phyloP scores from a whole-genome alignment of 1,140 invertebrate species.

The Drosophila sulfurigaster region DNA sequence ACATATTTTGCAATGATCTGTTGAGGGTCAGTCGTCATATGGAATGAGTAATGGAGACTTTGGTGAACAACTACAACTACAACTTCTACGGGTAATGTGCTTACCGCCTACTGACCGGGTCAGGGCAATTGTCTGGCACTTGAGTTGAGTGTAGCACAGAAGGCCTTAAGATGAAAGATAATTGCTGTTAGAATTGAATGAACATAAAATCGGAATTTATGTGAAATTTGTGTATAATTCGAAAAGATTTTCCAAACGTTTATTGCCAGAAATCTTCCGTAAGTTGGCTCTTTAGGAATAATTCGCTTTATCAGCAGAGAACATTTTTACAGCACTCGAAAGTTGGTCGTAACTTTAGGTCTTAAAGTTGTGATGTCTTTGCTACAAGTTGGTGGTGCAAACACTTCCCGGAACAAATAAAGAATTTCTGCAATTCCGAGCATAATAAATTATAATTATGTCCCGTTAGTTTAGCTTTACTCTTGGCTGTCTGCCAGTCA shows the following conservation, averaged over 20 bases:
- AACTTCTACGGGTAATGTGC: background rate
- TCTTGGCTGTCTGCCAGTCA: slow-evolving; percentile 54
- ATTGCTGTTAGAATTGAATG: background rate
- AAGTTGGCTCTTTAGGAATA: too few species aligned
- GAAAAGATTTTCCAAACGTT: background rate
- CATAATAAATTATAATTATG: slow-evolving; percentile 72
- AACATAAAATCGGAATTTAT: too few species aligned
- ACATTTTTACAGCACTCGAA: background rate
- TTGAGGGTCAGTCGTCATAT: slow-evolving; percentile 45
- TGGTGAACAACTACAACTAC: background rate
- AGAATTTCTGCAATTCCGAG: slow-evolving; percentile 13
- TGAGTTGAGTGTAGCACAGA: background rate
- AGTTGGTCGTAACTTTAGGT: slow-evolving; percentile 1
- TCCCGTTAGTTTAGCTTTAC: slow-evolving; percentile 49
- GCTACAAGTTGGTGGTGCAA: slow-evolving; percentile 4
- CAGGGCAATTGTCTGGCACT: background rate
- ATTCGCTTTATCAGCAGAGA: too few species aligned
- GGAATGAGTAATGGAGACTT: slow-evolving; percentile 2
- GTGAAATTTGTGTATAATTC: background rate
- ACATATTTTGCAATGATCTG: slow-evolving; percentile 32
- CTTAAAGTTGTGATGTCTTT: slow-evolving; percentile 5
- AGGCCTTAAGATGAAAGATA: background rate
- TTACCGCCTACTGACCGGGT: background rate
- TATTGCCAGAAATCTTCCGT: too few species aligned
- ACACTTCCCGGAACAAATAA: slow-evolving; percentile 4